phyloP scores from a whole-genome alignment of 2,113 vertebrate genomes.

The Nerophis lumbriciformis region DNA sequence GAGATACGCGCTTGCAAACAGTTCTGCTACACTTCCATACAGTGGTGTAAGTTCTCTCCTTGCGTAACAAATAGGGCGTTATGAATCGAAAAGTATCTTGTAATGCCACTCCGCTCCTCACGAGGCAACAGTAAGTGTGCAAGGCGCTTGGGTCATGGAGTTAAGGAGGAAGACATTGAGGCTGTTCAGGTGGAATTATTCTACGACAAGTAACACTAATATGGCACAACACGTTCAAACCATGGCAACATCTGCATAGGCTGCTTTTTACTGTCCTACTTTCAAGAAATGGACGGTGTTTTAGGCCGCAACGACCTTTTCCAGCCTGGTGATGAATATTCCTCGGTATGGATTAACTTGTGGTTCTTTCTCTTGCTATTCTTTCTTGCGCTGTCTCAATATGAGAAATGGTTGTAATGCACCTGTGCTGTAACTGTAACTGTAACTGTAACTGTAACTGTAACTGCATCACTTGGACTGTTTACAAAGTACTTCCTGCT shows the following conservation, averaged over 20 bases:
- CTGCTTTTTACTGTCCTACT: not conserved
- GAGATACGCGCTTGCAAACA: not conserved
- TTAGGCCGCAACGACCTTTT: not conserved
- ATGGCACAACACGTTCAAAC: not conserved
- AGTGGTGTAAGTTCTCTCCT: too few species aligned
- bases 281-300: not conserved
- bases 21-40: too few species aligned
- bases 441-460: constrained; percentile 1
- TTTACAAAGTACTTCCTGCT: constrained; percentile 19
- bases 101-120: not conserved
- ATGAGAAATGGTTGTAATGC: constrained; percentile 33
- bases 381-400: constrained; percentile 32
- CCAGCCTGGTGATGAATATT: not conserved
- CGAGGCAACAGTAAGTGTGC: not conserved
- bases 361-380: not conserved
- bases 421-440: not conserved
- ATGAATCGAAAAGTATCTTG: not conserved
- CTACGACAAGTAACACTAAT: not conserved
- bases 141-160: not conserved
- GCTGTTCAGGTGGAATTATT: not conserved
- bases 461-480: constrained; percentile 20
- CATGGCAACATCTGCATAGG: too few species aligned
- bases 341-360: not conserved
- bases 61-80: not conserved
- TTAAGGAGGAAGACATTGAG: too few species aligned